phyloP scores from a whole-genome alignment of 2,888 invertebrate genomes.

The Bembecia ichneumoniformis region DNA sequence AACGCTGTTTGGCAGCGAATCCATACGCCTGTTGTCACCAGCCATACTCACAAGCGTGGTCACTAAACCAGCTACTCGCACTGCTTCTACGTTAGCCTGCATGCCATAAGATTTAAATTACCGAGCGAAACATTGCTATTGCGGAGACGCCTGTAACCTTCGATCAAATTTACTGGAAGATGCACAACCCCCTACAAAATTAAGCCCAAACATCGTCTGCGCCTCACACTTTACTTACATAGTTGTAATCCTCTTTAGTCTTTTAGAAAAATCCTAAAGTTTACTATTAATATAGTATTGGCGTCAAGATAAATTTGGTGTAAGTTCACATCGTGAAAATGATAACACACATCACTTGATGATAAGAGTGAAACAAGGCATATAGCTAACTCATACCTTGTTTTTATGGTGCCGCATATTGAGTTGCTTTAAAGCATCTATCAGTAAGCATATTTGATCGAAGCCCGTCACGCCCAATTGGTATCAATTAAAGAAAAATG shows the following conservation, averaged over 20 bases:
- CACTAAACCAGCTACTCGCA: conserved; percentile 85
- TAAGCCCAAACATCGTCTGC: background rate
- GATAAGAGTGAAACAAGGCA: too few relatives aligned
- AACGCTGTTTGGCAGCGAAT: conserved; percentile 64
- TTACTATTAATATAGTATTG: too few relatives aligned
- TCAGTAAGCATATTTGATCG: conserved; percentile 1
- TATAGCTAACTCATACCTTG: too few relatives aligned
- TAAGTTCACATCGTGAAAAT: too few relatives aligned
- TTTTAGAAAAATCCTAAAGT: too few relatives aligned
- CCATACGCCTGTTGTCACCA: conserved; percentile 73
- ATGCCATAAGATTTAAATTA: conserved; percentile 70
- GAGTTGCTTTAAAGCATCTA: conserved; percentile 11
- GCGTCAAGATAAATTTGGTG: too few relatives aligned
- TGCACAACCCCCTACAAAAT: background rate
- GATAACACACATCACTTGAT: too few relatives aligned
- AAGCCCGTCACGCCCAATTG: background rate
- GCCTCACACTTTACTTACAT: too few relatives aligned
- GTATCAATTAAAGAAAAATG: conserved; percentile 6
- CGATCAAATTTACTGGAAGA: background rate
- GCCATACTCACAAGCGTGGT: conserved; percentile 88
- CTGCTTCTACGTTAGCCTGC: conserved; percentile 86
- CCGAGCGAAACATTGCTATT: conserved; percentile 23
- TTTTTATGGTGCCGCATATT: conserved; percentile 3
- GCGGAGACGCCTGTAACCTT: background rate
- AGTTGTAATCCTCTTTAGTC: too few relatives aligned